Evolutionary conservation across 1,140 invertebrate species (phyloP).

Genomic region (Heliconius melpomene): DNA sequence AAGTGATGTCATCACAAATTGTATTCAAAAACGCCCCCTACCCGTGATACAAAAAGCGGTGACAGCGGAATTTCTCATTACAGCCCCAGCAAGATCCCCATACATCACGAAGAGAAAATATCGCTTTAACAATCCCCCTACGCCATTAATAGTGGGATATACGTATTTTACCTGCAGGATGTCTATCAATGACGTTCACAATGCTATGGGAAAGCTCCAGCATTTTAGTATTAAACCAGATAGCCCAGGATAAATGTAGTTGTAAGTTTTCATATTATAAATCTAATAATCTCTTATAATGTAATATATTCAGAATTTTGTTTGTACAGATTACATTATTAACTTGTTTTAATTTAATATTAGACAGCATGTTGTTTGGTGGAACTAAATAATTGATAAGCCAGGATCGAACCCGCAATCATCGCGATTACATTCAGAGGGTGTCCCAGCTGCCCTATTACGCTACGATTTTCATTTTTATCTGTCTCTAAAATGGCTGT

Average conservation of each 20-base stretch:
- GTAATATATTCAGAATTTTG: not conserved
- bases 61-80: conserved; percentile 79
- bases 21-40: conserved; percentile 58
- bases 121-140: conserved; percentile 67
- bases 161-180: conserved; percentile 34
- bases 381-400: too few relatives aligned
- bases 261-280: not conserved
- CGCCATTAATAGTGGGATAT: conserved; percentile 60
- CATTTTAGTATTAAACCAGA: not conserved
- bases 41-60: conserved; percentile 67
- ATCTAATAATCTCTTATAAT: not conserved
- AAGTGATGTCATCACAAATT: conserved; percentile 52
- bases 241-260: not conserved
- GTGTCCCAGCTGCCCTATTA: too few relatives aligned
- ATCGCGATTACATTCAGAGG: too few relatives aligned
- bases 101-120: conserved; percentile 75
- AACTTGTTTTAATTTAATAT: too few relatives aligned
- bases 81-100: conserved; percentile 63
- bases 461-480: too few relatives aligned
- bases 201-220: not conserved
- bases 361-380: too few relatives aligned
- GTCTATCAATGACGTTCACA: conserved; percentile 17
- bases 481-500: too few relatives aligned
- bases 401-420: too few relatives aligned
- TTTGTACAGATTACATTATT: too few relatives aligned